These are phyloP conservation scores for Adineta ricciae DNA, from an alignment of 2,888 invertebrate species.

Conservation along the genomic window DNA sequence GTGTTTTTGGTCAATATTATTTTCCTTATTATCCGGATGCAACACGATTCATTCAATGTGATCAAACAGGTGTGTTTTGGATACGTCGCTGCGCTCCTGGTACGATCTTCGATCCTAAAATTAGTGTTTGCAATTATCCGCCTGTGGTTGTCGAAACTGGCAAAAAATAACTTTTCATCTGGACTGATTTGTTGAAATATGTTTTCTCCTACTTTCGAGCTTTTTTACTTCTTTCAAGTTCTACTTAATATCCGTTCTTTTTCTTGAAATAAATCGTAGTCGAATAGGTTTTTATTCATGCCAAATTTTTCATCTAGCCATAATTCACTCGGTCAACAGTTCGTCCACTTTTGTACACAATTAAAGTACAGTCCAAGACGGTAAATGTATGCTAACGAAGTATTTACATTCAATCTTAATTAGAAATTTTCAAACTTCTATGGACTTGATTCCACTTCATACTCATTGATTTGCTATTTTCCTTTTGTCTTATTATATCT, in stretches of 20 bases:
- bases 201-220: neutral
- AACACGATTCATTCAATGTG: constrained; percentile 20
- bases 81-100: constrained; percentile 12
- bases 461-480: neutral
- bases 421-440: neutral
- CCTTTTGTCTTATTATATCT: neutral
- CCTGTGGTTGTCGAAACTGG: constrained; percentile 10
- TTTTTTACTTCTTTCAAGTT: neutral
- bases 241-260: too few species aligned
- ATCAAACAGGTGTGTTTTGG: constrained; percentile 17
- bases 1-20: neutral
- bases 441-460: neutral
- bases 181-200: neutral
- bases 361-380: too few species aligned
- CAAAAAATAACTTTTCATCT: neutral
- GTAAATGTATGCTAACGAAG: too few species aligned
- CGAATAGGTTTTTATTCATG: too few species aligned
- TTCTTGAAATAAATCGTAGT: too few species aligned
- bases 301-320: too few species aligned
- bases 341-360: too few species aligned
- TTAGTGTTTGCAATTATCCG: constrained; percentile 5
- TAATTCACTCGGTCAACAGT: too few species aligned
- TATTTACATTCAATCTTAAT: too few species aligned
- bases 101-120: constrained; percentile 9
- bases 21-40: constrained; percentile 21